A percentile compares a stretch with the other conserved stretches of the same genome.
phyloP scores from a whole-genome alignment of 1,140 invertebrate genomes.

The Bombus balteatus region DNA sequence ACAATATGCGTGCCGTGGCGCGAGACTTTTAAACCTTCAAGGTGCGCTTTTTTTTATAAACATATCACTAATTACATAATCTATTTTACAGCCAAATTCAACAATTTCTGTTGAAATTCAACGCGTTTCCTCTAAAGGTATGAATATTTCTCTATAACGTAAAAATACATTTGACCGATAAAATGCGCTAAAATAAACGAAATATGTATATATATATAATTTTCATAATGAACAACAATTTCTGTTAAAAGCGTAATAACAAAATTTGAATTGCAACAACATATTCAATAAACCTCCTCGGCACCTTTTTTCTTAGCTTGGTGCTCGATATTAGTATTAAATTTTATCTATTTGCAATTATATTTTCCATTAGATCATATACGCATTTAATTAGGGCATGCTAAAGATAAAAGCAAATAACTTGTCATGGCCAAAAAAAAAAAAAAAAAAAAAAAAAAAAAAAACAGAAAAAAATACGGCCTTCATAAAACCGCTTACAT shows the following conservation, averaged over 20 bases:
- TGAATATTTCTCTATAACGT: conserved; percentile 46
- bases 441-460: conserved; percentile 37
- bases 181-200: conserved; percentile 62
- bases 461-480: conserved; percentile 45
- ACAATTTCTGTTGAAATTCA: conserved; percentile 79
- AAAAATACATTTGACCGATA: conserved; percentile 56
- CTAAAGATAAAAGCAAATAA: conserved; percentile 49
- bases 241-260: conserved; percentile 52
- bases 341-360: conserved; percentile 6
- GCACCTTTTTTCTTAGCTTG: neutral
- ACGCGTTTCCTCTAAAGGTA: conserved; percentile 58
- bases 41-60: conserved; percentile 70
- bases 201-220: conserved; percentile 31
- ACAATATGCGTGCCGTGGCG: conserved; percentile 78
- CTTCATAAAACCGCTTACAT: conserved; percentile 62
- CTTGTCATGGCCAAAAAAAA: conserved; percentile 65
- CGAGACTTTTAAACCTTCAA: conserved; percentile 73
- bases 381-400: conserved; percentile 20
- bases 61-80: conserved; percentile 75
- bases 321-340: conserved; percentile 1
- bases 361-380: conserved; percentile 4
- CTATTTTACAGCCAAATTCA: conserved; percentile 82
- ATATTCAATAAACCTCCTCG: conserved; percentile 18
- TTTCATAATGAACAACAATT: conserved; percentile 51
- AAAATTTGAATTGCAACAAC: conserved; percentile 38